These are phyloP conservation scores for Aleiodes testaceus DNA, from an alignment of 2,888 invertebrate species.

Conservation along the genomic window DNA sequence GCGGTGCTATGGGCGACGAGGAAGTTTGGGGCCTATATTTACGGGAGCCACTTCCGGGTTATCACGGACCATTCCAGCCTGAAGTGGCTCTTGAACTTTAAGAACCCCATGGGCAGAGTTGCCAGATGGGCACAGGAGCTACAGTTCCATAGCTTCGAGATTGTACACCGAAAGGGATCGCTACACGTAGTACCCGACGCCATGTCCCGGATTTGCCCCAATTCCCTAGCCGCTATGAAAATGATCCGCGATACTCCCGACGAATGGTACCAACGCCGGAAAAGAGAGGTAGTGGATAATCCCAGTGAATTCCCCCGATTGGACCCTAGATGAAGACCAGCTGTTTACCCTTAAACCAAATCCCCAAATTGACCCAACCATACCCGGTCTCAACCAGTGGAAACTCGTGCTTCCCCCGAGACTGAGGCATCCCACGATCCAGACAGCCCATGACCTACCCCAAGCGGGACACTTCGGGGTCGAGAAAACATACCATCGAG, in stretches of 20 bases:
- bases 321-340: not conserved
- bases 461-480: too few species aligned
- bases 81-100: not conserved
- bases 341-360: not conserved
- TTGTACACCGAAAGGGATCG: slow-evolving; percentile 7
- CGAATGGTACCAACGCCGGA: too few species aligned
- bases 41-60: not conserved
- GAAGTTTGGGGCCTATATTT: not conserved
- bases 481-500: too few species aligned
- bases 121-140: not conserved
- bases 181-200: slow-evolving; percentile 1
- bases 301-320: not conserved
- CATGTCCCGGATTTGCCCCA: not conserved
- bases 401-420: too few species aligned
- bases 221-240: not conserved
- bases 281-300: not conserved
- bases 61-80: not conserved
- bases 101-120: not conserved
- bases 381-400: too few species aligned
- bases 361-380: too few species aligned
- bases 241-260: not conserved
- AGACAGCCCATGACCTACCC: too few species aligned
- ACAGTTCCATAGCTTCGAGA: not conserved
- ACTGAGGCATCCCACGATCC: too few species aligned
- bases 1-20: not conserved